Evolutionary conservation across 2,888 invertebrate genomes (phyloP), one percentile per base, ranked within the genome.

Genomic region (Dasypolia templi): DNA sequence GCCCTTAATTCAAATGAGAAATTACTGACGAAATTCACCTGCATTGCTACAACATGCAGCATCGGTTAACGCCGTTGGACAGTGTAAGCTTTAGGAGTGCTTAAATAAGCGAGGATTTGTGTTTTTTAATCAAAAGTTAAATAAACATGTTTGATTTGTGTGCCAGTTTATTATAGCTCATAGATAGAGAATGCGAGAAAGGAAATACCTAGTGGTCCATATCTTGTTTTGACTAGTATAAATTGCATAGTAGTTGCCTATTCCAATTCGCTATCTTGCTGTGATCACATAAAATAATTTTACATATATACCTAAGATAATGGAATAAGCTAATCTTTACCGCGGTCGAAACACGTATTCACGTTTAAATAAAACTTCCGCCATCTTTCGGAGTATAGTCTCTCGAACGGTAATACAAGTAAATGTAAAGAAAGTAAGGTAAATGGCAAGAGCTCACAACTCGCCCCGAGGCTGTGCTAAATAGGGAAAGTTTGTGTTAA

Each of bases 401-500:
- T 83, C 83, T 76, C 77, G 83, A 87, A 89, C 86, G 89, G 83
- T 89, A 89, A 88, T 89, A 87, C 88, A 85, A 86, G 82, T 83
- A n/a, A n/a, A n/a, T n/a, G n/a, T n/a, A n/a, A n/a, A n/a, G n/a
- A n/a, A n/a, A n/a, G n/a, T n/a, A n/a, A n/a, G 86, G 86, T 75
- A 85, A 89, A 87, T 87, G 87, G 84, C 75, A 59, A 72, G 85
- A 91, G 88, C 89, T 91, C 77, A 42, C 79, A 86, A 87, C 87
- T 87, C 67, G 82, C 83, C 88, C 86, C 75, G 87, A 75, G 88
- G 89, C 88, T 90, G 87, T 87, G 86, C 87, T 88, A 86, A 89
- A 92, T 91, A 91, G 88, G 87, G 87, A 90, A 92, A 92, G 84
- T 92, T 91, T 86, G 84, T 86, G 87, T 89, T 90, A 91, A 89